Evolutionary conservation across 1,140 invertebrate species (phyloP), one percentile per base, ranked within the genome.

Genomic region (Lepidurus couesii): DNA sequence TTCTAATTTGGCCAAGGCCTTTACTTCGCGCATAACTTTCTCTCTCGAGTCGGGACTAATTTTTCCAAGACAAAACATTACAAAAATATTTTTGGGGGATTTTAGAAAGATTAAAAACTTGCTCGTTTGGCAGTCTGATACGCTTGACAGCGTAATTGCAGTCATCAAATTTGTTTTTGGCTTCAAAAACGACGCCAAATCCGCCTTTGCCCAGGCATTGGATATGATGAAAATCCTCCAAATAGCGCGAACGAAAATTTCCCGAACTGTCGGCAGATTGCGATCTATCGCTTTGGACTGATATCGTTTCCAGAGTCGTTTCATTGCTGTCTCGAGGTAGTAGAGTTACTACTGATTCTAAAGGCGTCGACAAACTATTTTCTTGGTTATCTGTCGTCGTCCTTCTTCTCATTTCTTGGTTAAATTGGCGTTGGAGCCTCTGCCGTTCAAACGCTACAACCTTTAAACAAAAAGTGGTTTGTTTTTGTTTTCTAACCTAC

Each of bases 151-250:
- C 97, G 87, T 99, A 99, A 81, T 91, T 89, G 82, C 94, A 93
- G 83, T 98, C 93, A 84, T 99, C 97, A 77, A 98, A 91, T 86
- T 95, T 96, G 84, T 98, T 98, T 84, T 90, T 92, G 0, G 94
- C 95, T 85, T 98, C 93, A 86, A 98, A 98, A 0, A 99, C 97
- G 26, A 98, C 91, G 0, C 97, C 97, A 87, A 98, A 99, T 0
- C 96, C 97, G n/a, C 97, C 97, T 83, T 90, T 91, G 0, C 96
- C 96, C 0, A 99, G 86, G 81, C 93, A 92, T 79, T 90, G 87
- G 45, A 97, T 84, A 8, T 93, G 90, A 43, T 94, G 91, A 85
- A 97, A 98, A 83, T 98, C 96, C 21, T 89, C 90, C 76, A 92
- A 86, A 84, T 95, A 98, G 77, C 95, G 90, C 7, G 90, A 93